Percentiles rank a stretch among this genome's conserved stretches.
Conservation (phyloP, 2,888 invertebrate genomes). For the Tenthredo mesomela region DNA sequence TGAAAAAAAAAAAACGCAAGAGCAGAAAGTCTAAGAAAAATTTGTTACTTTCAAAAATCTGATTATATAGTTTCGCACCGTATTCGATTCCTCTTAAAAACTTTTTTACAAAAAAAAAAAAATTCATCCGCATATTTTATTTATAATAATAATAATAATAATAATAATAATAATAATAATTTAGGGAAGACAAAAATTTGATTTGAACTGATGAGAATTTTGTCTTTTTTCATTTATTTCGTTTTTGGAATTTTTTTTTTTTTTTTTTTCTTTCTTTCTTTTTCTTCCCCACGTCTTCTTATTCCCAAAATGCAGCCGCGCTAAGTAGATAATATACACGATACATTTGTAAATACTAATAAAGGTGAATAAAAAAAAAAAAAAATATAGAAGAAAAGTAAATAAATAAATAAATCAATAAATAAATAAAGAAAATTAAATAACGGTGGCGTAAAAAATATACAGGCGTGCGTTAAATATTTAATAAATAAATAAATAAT, state of each 20-base stretch:
- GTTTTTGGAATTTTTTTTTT: not conserved
- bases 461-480: not conserved
- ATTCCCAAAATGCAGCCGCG: not conserved
- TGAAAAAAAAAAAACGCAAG: too few relatives aligned
- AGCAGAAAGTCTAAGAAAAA: too few relatives aligned
- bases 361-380: not conserved
- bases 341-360: not conserved
- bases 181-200: not conserved
- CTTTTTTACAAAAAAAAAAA: too few relatives aligned
- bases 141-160: too few relatives aligned
- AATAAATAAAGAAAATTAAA: not conserved
- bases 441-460: not conserved
- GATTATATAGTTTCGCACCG: too few relatives aligned
- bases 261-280: not conserved
- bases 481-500: slow-evolving; percentile 30
- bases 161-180: too few relatives aligned
- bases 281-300: not conserved
- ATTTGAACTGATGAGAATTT: too few relatives aligned
- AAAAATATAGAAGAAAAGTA: not conserved
- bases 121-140: too few relatives aligned
- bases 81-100: too few relatives aligned
- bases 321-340: not conserved
- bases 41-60: too few relatives aligned
- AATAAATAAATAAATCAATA: not conserved
- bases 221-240: not conserved